A percentile compares a stretch with the other conserved stretches of the same genome.
Conservation (phyloP, 2,113 vertebrate genomes). For the Ceyx cyanopectus region DNA sequence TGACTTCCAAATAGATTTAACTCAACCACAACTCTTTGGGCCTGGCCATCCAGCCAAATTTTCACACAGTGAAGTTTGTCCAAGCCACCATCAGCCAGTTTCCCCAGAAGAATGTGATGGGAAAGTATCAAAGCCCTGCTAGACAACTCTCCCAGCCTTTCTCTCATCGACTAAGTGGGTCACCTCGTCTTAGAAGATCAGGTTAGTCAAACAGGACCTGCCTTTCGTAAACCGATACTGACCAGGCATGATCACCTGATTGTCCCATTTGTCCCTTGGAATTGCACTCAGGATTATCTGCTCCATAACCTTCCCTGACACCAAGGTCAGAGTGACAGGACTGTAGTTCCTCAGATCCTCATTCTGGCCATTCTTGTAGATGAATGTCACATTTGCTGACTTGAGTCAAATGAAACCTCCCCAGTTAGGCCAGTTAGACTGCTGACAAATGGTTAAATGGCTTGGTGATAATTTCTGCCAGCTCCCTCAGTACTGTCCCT, state of each 20-base stretch:
- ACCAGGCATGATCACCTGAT: no score
- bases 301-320: fast-evolving
- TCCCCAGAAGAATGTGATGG: background rate
- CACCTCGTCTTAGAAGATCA: background rate
- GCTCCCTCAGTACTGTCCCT: background rate
- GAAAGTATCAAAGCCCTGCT: background rate
- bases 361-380: background rate
- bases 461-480: background rate
- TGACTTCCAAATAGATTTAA: background rate
- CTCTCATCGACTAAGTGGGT: background rate
- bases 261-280: no score
- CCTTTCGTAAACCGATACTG: background rate
- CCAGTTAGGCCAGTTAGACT: background rate
- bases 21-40: background rate
- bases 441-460: background rate
- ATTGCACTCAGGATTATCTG: background rate
- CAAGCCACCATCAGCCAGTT: background rate
- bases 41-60: background rate
- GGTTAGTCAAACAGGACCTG: background rate
- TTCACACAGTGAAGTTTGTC: background rate
- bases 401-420: background rate
- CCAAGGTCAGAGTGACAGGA: background rate
- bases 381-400: background rate
- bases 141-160: background rate
- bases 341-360: background rate